Evolutionary conservation across 2,113 vertebrate genomes (phyloP).

Genomic region (rat (Rattus norvegicus)): GRCr8 NC_086019.1:183059001-183059500

Average conservation of each 20-base stretch:
- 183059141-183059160: too few species aligned
- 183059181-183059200: fast-evolving
- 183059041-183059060: constrained; percentile 26
- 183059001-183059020: neutral
- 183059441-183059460: constrained; percentile 81
- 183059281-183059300: constrained; percentile 58
- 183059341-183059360: constrained; percentile 68
- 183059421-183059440: constrained; percentile 78
- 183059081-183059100: constrained; percentile 14
- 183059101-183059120: neutral
- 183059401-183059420: constrained; percentile 70
- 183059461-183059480: constrained; percentile 80
- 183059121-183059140: neutral
- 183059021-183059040: constrained; percentile 5
- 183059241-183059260: neutral
- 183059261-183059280: constrained; percentile 60
- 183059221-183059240: neutral
- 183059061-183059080: constrained; percentile 32
- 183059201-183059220: neutral
- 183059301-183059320: constrained; percentile 65
- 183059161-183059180: neutral
- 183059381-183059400: constrained; percentile 77
- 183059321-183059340: constrained; percentile 77
- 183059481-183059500: constrained; percentile 76
- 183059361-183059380: constrained; percentile 76